A percentile compares a stretch with the other conserved stretches of the same genome.
Conservation (phyloP, 1,140 invertebrate species). For the Caerostris darwini region DNA sequence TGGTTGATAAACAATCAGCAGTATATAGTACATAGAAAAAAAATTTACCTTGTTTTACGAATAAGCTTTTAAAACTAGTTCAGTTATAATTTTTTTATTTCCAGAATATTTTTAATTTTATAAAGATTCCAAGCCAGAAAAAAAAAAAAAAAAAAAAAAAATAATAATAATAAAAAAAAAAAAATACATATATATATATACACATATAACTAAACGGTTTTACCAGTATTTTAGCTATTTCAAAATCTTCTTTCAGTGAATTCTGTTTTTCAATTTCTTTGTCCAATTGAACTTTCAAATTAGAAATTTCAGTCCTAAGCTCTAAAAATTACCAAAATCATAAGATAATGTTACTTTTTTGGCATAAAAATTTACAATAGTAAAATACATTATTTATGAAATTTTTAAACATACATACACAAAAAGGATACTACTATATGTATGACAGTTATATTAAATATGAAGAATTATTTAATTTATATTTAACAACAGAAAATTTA, state of each 20-base stretch:
- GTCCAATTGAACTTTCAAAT: conserved; percentile 36
- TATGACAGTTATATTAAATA: no score
- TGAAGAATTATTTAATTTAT: no score
- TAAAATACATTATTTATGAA: no score
- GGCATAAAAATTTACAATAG: no score
- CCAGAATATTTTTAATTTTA: no score
- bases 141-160: neutral
- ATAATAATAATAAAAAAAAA: no score
- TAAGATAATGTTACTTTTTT: neutral
- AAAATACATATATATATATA: neutral
- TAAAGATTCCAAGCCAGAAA: no score
- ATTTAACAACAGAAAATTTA: no score
- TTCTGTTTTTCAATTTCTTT: conserved; percentile 69
- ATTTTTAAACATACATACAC: no score
- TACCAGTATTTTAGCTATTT: conserved; percentile 64
- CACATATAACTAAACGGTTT: neutral
- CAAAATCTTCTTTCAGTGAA: conserved; percentile 64
- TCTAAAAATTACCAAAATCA: conserved; percentile 6
- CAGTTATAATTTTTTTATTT: no score
- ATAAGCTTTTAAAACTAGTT: neutral
- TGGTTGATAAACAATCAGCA: no score
- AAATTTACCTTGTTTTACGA: neutral
- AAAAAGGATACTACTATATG: no score
- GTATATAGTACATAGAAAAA: neutral
- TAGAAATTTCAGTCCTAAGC: conserved; percentile 58